Percentiles rank a stretch among this genome's conserved stretches.
Evolutionary conservation across 2,888 invertebrate genomes (phyloP).

Genomic region (Pyrocoelia pectoralis): DNA sequence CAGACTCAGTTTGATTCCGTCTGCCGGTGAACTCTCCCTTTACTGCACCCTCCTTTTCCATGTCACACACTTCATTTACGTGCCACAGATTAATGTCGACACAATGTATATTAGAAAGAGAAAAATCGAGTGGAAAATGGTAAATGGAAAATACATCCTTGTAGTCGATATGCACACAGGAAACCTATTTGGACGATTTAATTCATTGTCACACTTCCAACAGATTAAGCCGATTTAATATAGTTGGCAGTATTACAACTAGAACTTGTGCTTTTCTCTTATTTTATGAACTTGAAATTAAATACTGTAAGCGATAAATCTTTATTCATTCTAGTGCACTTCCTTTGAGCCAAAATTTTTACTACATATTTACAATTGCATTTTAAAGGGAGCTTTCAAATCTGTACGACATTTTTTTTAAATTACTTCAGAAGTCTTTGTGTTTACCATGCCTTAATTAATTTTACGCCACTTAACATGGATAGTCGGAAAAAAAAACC

Average conservation of each 20-base stretch:
- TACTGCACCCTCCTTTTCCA: slow-evolving; percentile 14
- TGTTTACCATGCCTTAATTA: too few relatives aligned
- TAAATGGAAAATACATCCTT: slow-evolving; percentile 34
- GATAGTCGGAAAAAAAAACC: too few relatives aligned
- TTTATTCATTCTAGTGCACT: too few relatives aligned
- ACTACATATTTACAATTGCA: too few relatives aligned
- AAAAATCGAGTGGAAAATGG: slow-evolving; percentile 41
- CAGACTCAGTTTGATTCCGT: slow-evolving; percentile 14
- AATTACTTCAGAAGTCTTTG: too few relatives aligned
- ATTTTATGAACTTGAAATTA: neutral
- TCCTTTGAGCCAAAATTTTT: too few relatives aligned
- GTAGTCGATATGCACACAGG: slow-evolving; percentile 25
- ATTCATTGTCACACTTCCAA: slow-evolving; percentile 12
- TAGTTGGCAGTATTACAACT: neutral
- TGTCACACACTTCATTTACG: slow-evolving; percentile 24
- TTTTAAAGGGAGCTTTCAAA: too few relatives aligned
- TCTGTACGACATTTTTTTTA: too few relatives aligned
- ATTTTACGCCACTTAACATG: too few relatives aligned
- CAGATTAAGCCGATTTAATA: slow-evolving; percentile 8
- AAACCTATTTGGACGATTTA: slow-evolving; percentile 10
- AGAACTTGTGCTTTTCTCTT: neutral
- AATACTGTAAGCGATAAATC: too few relatives aligned
- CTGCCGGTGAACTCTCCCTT: neutral
- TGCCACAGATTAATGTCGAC: slow-evolving; percentile 38
- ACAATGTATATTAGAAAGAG: slow-evolving; percentile 39